A percentile compares a stretch with the other conserved stretches of the same genome.
Evolutionary conservation across 92 coral and sea anemone species (phyloP).

Genomic region (Hydrozoanthus gracilis): DNA sequence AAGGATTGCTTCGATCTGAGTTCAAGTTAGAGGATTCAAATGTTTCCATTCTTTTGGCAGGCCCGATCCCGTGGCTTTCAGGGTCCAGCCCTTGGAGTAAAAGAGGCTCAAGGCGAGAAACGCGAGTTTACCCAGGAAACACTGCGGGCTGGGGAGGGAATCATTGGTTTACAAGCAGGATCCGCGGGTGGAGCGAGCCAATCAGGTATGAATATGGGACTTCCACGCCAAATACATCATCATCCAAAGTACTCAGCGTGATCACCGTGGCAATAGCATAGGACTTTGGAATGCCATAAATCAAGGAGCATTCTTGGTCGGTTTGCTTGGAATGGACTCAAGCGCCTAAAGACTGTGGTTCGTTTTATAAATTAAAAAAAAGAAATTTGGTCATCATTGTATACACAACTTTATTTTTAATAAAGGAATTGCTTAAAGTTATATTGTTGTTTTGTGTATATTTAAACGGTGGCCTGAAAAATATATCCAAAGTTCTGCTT

Average conservation of each 20-base stretch:
- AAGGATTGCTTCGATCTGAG: no score
- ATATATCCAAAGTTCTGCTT: no score
- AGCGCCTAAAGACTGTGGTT: no score
- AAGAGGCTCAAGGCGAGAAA: slow-evolving; percentile 30
- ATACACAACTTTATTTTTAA: no score
- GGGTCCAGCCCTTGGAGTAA: slow-evolving; percentile 28
- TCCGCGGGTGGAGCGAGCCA: slow-evolving; percentile 15
- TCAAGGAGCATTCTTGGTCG: no score
- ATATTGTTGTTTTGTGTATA: no score
- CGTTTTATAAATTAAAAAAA: no score
- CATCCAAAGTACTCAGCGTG: not conserved
- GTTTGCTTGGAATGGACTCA: no score
- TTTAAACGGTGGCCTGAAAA: no score
- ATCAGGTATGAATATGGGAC: slow-evolving; percentile 33
- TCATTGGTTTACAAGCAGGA: slow-evolving; percentile 16
- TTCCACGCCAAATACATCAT: slow-evolving; percentile 25
- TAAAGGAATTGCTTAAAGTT: no score
- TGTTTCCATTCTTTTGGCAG: not conserved
- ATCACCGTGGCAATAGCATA: not conserved
- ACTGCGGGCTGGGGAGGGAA: slow-evolving; percentile 33
- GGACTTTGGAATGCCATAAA: not conserved
- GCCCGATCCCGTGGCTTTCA: slow-evolving; percentile 19
- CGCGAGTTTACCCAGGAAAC: slow-evolving; percentile 10
- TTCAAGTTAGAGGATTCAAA: no score
- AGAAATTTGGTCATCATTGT: no score